Evolutionary conservation across 2,797 vertebrate genomes (phyloP).

Genomic region (Phataginus tetradactyla): DNA sequence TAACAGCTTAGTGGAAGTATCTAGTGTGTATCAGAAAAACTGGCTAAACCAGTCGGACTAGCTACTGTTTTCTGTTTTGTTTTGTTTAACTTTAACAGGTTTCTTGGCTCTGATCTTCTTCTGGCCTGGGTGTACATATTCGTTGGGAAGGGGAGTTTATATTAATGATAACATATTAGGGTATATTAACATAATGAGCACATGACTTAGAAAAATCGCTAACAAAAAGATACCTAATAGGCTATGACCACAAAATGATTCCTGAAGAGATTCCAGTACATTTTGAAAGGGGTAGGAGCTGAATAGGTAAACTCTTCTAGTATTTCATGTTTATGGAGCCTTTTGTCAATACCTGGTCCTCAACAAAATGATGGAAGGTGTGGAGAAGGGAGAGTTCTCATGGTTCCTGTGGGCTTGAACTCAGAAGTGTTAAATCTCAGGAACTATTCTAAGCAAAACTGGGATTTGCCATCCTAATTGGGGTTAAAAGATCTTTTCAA

Average conservation of each 20-base stretch:
- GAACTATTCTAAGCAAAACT: neutral
- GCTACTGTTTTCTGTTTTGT: conserved; percentile 60
- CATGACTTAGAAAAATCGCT: conserved; percentile 1
- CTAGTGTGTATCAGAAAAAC: conserved; percentile 35
- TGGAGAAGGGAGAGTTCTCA: neutral
- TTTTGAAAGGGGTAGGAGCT: neutral
- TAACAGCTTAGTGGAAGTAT: conserved; percentile 27
- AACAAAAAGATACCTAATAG: neutral
- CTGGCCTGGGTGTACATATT: conserved; percentile 28
- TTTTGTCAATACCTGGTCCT: neutral
- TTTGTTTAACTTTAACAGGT: conserved; percentile 44
- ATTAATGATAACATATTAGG: neutral
- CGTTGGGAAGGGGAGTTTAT: neutral
- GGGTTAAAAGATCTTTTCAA: neutral
- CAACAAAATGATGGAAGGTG: neutral
- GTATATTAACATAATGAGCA: neutral
- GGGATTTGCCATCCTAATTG: neutral
- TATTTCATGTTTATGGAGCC: neutral
- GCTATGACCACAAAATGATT: neutral
- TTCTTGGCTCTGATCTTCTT: neutral
- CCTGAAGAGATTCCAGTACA: neutral
- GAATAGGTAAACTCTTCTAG: neutral
- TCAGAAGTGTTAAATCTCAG: neutral
- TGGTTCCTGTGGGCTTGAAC: neutral
- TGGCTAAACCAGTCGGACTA: conserved; percentile 39